Evolutionary conservation across 2,113 vertebrate species (phyloP), one percentile per base, ranked within the genome.

Genomic region (Gadus chalcogrammus): DNA sequence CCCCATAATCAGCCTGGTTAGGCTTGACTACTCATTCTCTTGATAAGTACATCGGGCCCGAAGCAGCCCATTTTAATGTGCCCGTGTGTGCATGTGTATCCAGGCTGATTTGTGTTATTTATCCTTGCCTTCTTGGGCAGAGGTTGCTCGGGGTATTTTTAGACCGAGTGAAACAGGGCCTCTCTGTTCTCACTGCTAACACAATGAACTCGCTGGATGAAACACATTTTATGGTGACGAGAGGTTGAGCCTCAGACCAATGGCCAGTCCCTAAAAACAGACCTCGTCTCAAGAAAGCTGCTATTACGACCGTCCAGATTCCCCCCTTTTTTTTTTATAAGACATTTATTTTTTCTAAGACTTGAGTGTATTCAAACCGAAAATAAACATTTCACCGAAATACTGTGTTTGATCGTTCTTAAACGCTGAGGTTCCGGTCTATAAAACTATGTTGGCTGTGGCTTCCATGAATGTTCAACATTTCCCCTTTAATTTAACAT

Each of bases 81-180:
- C 24, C 4, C 35, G 58, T 64, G 42, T 35, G 11, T 27, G n/a
- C 65, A 4, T 75, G 71, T 84, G 82, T 76, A 71, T 73, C 74
- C 73, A 61, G 65, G 59, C 31, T 12, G 64, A 31, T 70, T 62
- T 59, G 2, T 31, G 73, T 64, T 72, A 66, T 79, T 70, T 70
- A 78, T 71, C 67, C 73, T 27, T 71, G 80, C 66, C 76, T 76
- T 84, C 82, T 22, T 15, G 78, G 83, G 68, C 71, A 79, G 81
- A 83, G 84, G 79, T 81, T 79, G 67, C 17, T 53, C 35, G 66
- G 71, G 61, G 80, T 88, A 88, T 89, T 90, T 89, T 87, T 86
- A 91, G 81, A 64, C 65, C 0, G 53, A 65, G 70, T 84, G 31
- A 65, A 71, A 83, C 73, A 28, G 73, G 77, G 70, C 74, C 75